phyloP scores from a whole-genome alignment of 2,113 vertebrate genomes.

The Periophthalmodon schlosseri region DNA sequence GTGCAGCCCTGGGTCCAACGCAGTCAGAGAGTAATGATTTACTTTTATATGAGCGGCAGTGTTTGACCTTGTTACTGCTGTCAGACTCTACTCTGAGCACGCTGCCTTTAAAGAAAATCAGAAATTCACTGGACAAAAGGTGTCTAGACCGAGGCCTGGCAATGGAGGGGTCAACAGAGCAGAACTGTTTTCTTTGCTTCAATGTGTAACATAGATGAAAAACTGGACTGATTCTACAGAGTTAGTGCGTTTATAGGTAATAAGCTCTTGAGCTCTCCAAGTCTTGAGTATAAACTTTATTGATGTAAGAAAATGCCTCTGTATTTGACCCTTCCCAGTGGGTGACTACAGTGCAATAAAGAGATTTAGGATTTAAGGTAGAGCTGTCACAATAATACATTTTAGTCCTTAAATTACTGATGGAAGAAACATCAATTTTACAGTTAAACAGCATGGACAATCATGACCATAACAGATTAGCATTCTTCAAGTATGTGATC shows the following conservation, averaged over 20 bases:
- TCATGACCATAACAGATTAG: no score
- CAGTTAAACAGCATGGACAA: no score
- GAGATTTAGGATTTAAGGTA: no score
- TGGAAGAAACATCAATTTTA: no score
- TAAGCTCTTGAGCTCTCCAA: neutral
- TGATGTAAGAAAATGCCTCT: neutral
- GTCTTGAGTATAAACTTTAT: neutral
- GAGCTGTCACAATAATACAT: no score
- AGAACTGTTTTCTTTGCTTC: slow-evolving; percentile 4
- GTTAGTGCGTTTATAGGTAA: neutral
- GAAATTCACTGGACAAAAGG: neutral
- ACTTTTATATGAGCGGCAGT: slow-evolving; percentile 24
- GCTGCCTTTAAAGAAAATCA: slow-evolving; percentile 1
- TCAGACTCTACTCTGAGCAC: slow-evolving; percentile 19
- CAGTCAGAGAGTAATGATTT: slow-evolving; percentile 9
- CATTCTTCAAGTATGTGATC: no score
- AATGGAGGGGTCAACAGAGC: neutral
- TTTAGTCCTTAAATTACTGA: no score
- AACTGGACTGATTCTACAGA: neutral
- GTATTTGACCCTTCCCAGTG: no score
- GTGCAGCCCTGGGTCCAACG: slow-evolving; percentile 10
- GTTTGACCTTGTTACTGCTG: slow-evolving; percentile 21
- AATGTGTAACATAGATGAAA: slow-evolving; percentile 3
- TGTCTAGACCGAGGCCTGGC: neutral
- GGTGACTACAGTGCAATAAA: no score